Percentiles rank a stretch among this genome's conserved stretches.
phyloP scores from a whole-genome alignment of 2,888 invertebrate genomes.

The Ryuthela nishihirai region DNA sequence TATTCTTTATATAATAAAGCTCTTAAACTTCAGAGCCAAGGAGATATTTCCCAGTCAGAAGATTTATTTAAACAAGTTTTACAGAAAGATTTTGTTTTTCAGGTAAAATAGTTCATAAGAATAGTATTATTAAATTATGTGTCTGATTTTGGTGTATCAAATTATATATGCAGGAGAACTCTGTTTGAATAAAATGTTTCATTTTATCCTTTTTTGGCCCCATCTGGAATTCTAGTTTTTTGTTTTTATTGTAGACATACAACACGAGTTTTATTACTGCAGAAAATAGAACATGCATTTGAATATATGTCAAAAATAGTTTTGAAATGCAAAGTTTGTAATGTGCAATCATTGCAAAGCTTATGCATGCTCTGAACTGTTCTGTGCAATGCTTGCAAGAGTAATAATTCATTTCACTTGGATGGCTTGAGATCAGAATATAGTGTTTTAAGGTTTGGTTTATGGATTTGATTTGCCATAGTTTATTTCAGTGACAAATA shows the following conservation, averaged over 20 bases:
- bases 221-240: too few relatives aligned
- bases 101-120: slow-evolving; percentile 43
- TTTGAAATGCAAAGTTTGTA: too few relatives aligned
- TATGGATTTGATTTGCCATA: too few relatives aligned
- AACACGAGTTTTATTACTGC: neutral
- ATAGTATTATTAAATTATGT: neutral
- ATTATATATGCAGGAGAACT: neutral
- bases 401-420: too few relatives aligned
- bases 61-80: slow-evolving; percentile 63
- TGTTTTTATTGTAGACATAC: neutral
- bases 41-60: slow-evolving; percentile 64
- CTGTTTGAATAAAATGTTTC: neutral
- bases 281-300: too few relatives aligned
- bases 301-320: too few relatives aligned
- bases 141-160: neutral
- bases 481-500: too few relatives aligned
- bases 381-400: too few relatives aligned
- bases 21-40: slow-evolving; percentile 64
- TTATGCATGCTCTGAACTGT: too few relatives aligned
- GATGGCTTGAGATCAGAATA: too few relatives aligned
- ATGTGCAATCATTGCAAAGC: too few relatives aligned
- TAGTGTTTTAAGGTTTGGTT: too few relatives aligned
- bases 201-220: slow-evolving; percentile 2
- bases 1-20: slow-evolving; percentile 74
- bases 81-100: slow-evolving; percentile 47